These are phyloP conservation scores for Macrocentrus cingulum DNA, from an alignment of 1,140 invertebrate species.

Conservation along the genomic window DNA sequence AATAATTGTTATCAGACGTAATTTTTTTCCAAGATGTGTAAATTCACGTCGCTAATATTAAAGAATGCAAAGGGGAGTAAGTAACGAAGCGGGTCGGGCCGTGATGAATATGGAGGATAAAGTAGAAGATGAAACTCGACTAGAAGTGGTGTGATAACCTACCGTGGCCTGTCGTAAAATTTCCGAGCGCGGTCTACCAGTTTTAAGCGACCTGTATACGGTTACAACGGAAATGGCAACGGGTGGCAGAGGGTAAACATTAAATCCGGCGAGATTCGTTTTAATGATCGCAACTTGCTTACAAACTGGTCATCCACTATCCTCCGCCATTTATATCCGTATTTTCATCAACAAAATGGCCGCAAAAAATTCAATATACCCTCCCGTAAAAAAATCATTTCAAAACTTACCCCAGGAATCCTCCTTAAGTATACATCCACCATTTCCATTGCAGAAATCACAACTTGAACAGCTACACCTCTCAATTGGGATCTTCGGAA, in stretches of 20 bases:
- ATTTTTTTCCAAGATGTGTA: too few species aligned
- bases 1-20: too few species aligned
- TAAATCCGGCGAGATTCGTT: constrained; percentile 58
- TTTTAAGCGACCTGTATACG: neutral
- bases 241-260: constrained; percentile 39
- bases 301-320: constrained; percentile 47
- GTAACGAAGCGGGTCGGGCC: neutral
- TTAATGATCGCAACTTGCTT: constrained; percentile 58
- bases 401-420: too few species aligned
- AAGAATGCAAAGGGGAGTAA: neutral
- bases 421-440: constrained; percentile 4
- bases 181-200: neutral
- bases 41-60: too few species aligned
- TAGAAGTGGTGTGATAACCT: constrained; percentile 1
- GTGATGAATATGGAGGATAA: constrained; percentile 7
- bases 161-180: constrained; percentile 3
- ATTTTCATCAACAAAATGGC: neutral
- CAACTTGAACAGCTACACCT: constrained; percentile 65
- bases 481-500: constrained; percentile 59
- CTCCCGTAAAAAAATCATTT: too few species aligned
- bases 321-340: neutral
- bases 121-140: constrained; percentile 4
- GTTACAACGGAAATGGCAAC: neutral
- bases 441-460: constrained; percentile 56
- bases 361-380: too few species aligned